Conservation (phyloP, 2,113 vertebrate species). For the Corythoichthys haematopterus region DNA sequence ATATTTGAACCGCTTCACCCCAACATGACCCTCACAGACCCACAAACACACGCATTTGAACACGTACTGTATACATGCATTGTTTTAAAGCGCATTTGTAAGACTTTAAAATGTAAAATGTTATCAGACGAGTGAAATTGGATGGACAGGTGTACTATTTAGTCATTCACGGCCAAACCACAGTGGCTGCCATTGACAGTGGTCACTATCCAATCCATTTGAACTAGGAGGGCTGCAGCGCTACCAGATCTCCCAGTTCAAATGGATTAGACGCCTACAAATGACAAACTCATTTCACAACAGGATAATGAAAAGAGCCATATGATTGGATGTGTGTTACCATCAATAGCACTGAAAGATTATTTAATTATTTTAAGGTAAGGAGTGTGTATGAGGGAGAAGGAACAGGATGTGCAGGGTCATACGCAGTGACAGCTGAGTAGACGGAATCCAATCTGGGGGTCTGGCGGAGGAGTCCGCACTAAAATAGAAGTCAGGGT, state of each 20-base stretch:
- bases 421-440: constrained; percentile 59
- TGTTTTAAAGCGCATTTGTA: too few relatives aligned
- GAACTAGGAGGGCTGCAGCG: too few relatives aligned
- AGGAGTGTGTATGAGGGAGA: too few relatives aligned
- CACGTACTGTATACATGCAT: too few relatives aligned
- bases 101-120: not conserved
- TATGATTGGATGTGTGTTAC: not conserved
- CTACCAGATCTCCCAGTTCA: too few relatives aligned
- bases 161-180: not conserved
- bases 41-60: not conserved
- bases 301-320: too few relatives aligned
- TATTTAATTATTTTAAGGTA: too few relatives aligned
- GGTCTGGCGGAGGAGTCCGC: constrained; percentile 25
- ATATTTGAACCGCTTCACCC: not conserved
- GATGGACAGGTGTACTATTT: constrained; percentile 21
- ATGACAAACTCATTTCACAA: too few relatives aligned
- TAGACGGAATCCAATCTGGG: constrained; percentile 69
- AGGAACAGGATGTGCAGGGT: constrained; percentile 5
- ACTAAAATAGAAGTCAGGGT: constrained; percentile 54
- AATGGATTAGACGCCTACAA: too few relatives aligned
- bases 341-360: too few relatives aligned
- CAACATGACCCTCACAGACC: constrained; percentile 1
- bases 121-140: not conserved
- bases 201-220: too few relatives aligned
- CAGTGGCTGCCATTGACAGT: too few relatives aligned